Base-by-base conservation (phyloP, 1,140 invertebrate species). In the Drosophila ananassae region DNA sequence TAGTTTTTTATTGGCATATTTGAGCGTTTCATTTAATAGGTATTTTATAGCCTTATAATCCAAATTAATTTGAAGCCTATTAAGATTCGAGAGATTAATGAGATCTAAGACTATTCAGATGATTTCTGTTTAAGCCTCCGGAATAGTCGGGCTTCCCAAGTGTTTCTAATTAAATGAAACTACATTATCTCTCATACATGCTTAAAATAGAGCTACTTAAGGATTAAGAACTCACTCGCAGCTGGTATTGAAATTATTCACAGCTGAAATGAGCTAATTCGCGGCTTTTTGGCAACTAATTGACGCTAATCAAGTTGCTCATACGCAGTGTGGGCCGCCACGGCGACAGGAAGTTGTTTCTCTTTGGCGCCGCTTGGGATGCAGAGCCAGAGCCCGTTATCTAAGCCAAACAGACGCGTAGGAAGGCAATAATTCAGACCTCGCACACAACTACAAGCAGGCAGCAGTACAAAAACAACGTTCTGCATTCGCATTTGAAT, bases 261-360 rank as follows among this genome's bases (percentile, higher is more conserved):
- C 68, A 62, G 37, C 44, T 56, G 34, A 66, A 77, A 82, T 72
- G 78, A 60, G 78, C 51, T 87, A 78, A 85, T 75, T 74, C 71
- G 77, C 57, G 55, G 75, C 44, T 73, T 74, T 55, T 47, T 67
- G 78, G 22, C 53, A 78, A 60, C 84, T 87, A 78, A 87, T 82
- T 87, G 69, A 47, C 75, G 53, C 83, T 87, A 87, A 87, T 87
- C 80, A 89, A 87, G 78, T 87, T 82, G 72, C 87, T 46, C 75
- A 89, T 78, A 89, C 82, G 82, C 82, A 82, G 64, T 69, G 83
- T 78, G 22, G 48, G 60, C 72, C 59, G 59, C 63, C 59, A n/a
- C 25, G 21, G 17, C 59, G 21, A 51, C 47, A 67, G 63, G 47
- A 64, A 52, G 59, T 64, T 46, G 47, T 67, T 63, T 32, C 25